A percentile compares a stretch with the other conserved stretches of the same genome.
These are phyloP conservation scores for Bungarus multicinctus DNA, from an alignment of 2,113 vertebrate genomes.

Conservation along the genomic window DNA sequence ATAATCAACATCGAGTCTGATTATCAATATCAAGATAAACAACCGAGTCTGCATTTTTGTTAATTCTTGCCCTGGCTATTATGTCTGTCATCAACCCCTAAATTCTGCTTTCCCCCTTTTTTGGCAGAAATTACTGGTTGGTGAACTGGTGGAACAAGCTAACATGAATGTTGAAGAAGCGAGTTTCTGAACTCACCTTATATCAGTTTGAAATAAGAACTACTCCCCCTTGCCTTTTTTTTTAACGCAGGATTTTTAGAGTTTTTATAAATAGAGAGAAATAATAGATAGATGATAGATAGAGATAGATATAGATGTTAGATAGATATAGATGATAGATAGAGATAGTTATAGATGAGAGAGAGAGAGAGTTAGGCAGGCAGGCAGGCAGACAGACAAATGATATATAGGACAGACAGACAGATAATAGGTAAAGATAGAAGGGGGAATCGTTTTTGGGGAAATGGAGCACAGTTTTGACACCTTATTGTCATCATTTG, in stretches of 20 bases:
- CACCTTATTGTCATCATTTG: not conserved
- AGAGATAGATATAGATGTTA: not conserved
- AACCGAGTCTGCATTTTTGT: not conserved
- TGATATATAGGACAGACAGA: not conserved
- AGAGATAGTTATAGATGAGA: not conserved
- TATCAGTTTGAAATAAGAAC: not conserved
- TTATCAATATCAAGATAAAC: not conserved
- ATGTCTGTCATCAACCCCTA: not conserved
- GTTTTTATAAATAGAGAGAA: not conserved
- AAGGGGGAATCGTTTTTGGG: not conserved
- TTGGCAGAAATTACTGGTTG: not conserved
- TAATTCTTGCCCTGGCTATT: not conserved
- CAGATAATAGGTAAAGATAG: not conserved
- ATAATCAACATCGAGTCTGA: not conserved
- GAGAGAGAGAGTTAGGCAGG: not conserved
- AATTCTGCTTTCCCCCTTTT: not conserved
- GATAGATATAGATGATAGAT: not conserved
- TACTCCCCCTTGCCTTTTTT: not conserved
- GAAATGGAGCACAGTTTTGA: not conserved
- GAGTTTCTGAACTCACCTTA: not conserved
- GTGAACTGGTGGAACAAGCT: not conserved
- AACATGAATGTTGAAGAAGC: not conserved
- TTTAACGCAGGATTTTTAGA: not conserved
- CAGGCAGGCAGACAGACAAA: not conserved
- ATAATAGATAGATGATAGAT: not conserved